A percentile compares a stretch with the other conserved stretches of the same genome.
phyloP scores from a whole-genome alignment of 1,140 invertebrate species.

The Zaprionus lachaisei region DNA sequence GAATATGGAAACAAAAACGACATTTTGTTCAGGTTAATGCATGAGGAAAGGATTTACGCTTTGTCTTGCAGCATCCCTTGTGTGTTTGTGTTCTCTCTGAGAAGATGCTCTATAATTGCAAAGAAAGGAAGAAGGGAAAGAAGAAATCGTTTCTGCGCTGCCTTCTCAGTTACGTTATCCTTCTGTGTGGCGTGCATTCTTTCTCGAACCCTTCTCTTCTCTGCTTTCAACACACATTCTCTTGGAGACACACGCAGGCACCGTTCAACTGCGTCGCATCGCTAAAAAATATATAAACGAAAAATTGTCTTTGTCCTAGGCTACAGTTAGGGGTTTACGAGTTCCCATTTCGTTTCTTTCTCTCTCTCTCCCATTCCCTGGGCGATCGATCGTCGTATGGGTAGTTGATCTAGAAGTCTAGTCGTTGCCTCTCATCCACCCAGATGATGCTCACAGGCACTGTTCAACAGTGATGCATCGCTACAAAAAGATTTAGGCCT shows the following conservation, averaged over 20 bases:
- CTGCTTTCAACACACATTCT: neutral
- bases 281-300: conserved; percentile 72
- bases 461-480: conserved; percentile 69
- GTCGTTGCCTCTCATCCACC: conserved; percentile 2
- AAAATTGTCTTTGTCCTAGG: conserved; percentile 54
- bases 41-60: conserved; percentile 63
- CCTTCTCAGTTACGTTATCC: neutral
- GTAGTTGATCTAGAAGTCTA: neutral
- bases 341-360: neutral
- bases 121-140: conserved; percentile 10
- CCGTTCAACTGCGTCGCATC: conserved; percentile 77
- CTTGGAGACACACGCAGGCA: conserved; percentile 71
- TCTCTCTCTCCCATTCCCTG: conserved; percentile 1
- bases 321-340: conserved; percentile 28
- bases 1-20: conserved; percentile 54
- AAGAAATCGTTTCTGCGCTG: conserved; percentile 10
- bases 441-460: conserved; percentile 66
- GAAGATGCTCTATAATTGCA: conserved; percentile 16
- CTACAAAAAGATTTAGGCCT: conserved; percentile 65
- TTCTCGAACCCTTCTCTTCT: conserved; percentile 10
- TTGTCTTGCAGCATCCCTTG: conserved; percentile 29
- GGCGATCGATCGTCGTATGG: conserved; percentile 3
- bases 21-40: conserved; percentile 57
- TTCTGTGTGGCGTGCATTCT: neutral
- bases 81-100: neutral